A percentile compares a stretch with the other conserved stretches of the same genome.
phyloP scores from a whole-genome alignment of 2,797 vertebrate genomes.

The Uromys caudimaculatus region DNA sequence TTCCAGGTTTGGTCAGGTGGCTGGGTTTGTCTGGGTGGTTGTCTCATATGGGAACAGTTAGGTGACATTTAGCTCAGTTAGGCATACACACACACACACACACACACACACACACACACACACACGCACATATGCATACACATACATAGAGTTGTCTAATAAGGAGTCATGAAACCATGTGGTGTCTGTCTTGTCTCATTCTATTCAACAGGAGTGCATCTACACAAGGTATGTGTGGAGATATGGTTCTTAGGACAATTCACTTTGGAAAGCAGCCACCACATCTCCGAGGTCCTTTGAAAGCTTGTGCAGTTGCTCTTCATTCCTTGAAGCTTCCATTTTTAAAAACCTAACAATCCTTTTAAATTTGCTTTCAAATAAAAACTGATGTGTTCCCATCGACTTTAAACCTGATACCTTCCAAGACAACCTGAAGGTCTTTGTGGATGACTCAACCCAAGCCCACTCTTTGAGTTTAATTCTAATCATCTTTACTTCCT shows the following conservation, averaged over 20 bases:
- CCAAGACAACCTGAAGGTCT: neutral
- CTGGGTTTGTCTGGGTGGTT: neutral
- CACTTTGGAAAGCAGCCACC: neutral
- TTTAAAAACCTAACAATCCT: neutral
- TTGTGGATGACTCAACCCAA: constrained; percentile 1
- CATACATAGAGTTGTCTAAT: neutral
- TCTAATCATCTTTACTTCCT: neutral
- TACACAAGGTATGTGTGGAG: neutral
- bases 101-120: too few relatives aligned
- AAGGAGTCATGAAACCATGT: neutral
- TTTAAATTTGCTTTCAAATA: neutral
- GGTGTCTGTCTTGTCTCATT: neutral
- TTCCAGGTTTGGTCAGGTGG: neutral
- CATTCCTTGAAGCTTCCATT: neutral
- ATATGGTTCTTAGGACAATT: neutral
- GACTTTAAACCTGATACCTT: constrained; percentile 34
- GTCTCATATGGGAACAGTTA: neutral
- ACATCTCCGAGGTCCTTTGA: neutral
- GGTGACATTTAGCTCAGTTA: neutral
- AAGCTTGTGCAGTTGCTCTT: neutral
- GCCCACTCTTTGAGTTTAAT: neutral
- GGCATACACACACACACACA: too few relatives aligned
- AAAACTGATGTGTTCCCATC: neutral
- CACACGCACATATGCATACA: too few relatives aligned
- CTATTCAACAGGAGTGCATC: neutral